These are phyloP conservation scores for Polypedilum vanderplanki DNA, from an alignment of 1,140 invertebrate genomes.

Conservation along the genomic window DNA sequence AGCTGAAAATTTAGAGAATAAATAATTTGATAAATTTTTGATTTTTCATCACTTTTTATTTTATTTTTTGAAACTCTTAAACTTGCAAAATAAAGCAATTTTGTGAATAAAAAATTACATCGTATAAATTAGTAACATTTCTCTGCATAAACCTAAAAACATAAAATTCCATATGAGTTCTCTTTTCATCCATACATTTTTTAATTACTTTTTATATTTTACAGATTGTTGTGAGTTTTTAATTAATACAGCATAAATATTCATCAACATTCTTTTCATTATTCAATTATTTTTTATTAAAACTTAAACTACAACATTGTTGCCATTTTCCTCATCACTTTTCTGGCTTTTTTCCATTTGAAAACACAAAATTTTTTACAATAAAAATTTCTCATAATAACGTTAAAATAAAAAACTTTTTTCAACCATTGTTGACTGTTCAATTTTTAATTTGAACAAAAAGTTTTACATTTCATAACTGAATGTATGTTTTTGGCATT, in stretches of 20 bases:
- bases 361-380: conserved; percentile 8
- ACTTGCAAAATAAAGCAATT: conserved; percentile 1
- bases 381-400: neutral
- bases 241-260: conserved; percentile 20
- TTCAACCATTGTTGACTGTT: neutral
- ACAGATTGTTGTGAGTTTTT: neutral
- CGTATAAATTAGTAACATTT: neutral
- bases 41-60: neutral
- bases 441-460: conserved; percentile 10
- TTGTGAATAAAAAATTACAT: conserved; percentile 20
- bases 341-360: neutral
- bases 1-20: neutral
- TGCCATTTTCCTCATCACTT: neutral
- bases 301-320: conserved; percentile 12
- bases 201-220: neutral
- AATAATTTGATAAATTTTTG: neutral
- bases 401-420: neutral
- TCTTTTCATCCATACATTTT: neutral
- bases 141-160: too few relatives aligned
- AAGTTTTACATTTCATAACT: neutral
- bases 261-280: neutral
- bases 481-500: neutral
- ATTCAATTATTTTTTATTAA: neutral
- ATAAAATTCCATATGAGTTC: neutral
- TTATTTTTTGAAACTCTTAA: neutral